Percentiles rank a stretch among this genome's conserved stretches.
Evolutionary conservation across 35 echinoderm and acorn worm genomes (phyloP).

Genomic region (Lytechinus variegatus): DNA sequence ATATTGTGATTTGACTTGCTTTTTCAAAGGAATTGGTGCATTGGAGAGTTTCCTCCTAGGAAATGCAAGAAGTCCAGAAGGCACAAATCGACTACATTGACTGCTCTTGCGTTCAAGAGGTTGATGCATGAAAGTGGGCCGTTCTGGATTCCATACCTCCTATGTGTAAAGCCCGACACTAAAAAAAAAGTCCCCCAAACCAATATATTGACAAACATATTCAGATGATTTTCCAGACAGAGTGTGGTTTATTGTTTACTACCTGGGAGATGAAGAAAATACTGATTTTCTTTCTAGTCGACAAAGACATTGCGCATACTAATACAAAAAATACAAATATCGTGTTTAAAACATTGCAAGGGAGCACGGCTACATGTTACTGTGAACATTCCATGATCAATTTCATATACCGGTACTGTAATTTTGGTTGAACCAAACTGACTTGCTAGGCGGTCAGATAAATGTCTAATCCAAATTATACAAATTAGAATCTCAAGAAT

Average conservation of each 20-base stretch:
- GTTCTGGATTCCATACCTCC: too few relatives aligned
- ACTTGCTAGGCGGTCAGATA: not conserved
- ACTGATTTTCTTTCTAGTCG: not conserved
- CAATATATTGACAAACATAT: too few relatives aligned
- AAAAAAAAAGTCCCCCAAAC: too few relatives aligned
- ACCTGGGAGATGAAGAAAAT: not conserved
- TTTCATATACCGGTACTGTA: not conserved
- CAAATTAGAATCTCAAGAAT: not conserved
- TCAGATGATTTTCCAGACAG: not conserved
- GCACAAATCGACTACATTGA: too few relatives aligned
- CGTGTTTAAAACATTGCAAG: not conserved
- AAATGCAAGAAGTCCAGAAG: too few relatives aligned
- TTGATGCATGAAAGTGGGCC: too few relatives aligned
- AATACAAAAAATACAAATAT: slow-evolving; percentile 2
- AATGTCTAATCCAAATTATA: not conserved
- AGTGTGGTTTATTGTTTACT: not conserved
- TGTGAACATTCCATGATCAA: not conserved
- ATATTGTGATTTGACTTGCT: too few relatives aligned
- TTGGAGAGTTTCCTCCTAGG: too few relatives aligned
- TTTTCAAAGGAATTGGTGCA: too few relatives aligned
- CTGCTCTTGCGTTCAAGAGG: too few relatives aligned
- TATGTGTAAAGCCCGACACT: too few relatives aligned
- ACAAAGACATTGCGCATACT: not conserved
- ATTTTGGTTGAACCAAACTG: not conserved
- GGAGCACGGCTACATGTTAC: not conserved